phyloP scores from a whole-genome alignment of 35 echinoderm and acorn worm genomes.

The Apostichopus japonicus region DNA sequence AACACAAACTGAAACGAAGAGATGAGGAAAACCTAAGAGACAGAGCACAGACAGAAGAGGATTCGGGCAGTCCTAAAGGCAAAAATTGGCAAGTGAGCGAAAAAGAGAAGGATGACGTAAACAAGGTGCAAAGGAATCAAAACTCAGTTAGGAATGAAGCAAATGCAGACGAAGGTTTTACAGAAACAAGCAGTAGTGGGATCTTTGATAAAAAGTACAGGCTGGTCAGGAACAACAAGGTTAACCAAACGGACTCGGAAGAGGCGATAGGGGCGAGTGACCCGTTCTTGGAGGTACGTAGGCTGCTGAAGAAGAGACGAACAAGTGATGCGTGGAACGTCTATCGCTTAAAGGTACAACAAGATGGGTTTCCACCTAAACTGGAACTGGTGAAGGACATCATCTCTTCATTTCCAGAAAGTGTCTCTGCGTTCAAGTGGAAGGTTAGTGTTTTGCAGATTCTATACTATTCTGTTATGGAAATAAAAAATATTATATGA shows the following conservation, averaged over 20 bases:
- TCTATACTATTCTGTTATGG: too few relatives aligned
- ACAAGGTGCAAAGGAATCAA: too few relatives aligned
- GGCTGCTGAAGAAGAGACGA: neutral
- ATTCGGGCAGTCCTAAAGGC: too few relatives aligned
- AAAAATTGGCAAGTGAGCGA: too few relatives aligned
- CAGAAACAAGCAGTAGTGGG: neutral
- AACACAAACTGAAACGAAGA: too few relatives aligned
- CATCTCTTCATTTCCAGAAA: neutral
- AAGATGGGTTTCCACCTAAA: neutral
- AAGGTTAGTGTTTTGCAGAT: conserved; percentile 6
- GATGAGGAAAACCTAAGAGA: too few relatives aligned
- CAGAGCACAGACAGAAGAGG: too few relatives aligned
- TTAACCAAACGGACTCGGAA: neutral
- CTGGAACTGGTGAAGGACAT: neutral
- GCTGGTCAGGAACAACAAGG: conserved; percentile 5
- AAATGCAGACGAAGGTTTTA: too few relatives aligned
- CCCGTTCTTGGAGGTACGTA: neutral
- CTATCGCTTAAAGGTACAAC: conserved; percentile 19
- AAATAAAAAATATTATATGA: too few relatives aligned
- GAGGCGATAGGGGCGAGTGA: neutral
- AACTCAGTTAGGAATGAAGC: too few relatives aligned
- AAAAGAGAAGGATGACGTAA: too few relatives aligned
- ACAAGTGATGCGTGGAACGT: conserved; percentile 23
- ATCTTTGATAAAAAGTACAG: conserved; percentile 10
- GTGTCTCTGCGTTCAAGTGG: neutral